Conservation (phyloP, 2,797 vertebrate genomes). For the Schizopygopsis malacanthus region DNA sequence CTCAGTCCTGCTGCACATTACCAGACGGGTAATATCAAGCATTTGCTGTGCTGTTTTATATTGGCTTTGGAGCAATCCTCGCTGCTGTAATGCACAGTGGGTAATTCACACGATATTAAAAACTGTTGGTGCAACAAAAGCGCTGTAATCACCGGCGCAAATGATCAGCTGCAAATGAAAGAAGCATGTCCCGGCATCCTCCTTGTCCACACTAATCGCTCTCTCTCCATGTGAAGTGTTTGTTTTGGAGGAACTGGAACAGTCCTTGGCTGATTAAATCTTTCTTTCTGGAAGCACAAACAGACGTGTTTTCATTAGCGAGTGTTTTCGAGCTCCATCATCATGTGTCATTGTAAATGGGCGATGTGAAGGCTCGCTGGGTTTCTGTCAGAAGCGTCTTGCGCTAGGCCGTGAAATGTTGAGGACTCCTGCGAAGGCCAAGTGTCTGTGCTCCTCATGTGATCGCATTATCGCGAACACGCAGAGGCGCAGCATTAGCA, state of each 20-base stretch:
- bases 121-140: slow-evolving; percentile 93
- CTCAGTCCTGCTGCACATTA: slow-evolving; percentile 79
- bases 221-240: slow-evolving; percentile 62
- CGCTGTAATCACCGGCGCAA: slow-evolving; percentile 92
- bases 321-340: slow-evolving; percentile 64
- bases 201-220: slow-evolving; percentile 71
- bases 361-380: not conserved
- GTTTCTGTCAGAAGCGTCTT: slow-evolving; percentile 39
- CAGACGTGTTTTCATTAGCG: slow-evolving; percentile 50
- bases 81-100: slow-evolving; percentile 89
- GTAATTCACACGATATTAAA: slow-evolving; percentile 97
- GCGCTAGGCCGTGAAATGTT: slow-evolving; percentile 65
- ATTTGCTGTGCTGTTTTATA: slow-evolving; percentile 76
- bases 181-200: slow-evolving; percentile 74
- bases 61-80: slow-evolving; percentile 58
- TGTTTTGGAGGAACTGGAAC: slow-evolving; percentile 44
- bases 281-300: slow-evolving; percentile 54
- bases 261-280: slow-evolving; percentile 16
- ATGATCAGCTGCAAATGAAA: slow-evolving; percentile 99
- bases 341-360: not conserved
- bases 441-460: slow-evolving; percentile 65
- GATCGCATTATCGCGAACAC: slow-evolving; percentile 67
- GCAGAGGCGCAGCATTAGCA: slow-evolving; percentile 72
- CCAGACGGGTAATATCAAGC: slow-evolving; percentile 82
- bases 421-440: slow-evolving; percentile 62